phyloP scores from a whole-genome alignment of 2,888 invertebrate species.

The Caprella mutica region DNA sequence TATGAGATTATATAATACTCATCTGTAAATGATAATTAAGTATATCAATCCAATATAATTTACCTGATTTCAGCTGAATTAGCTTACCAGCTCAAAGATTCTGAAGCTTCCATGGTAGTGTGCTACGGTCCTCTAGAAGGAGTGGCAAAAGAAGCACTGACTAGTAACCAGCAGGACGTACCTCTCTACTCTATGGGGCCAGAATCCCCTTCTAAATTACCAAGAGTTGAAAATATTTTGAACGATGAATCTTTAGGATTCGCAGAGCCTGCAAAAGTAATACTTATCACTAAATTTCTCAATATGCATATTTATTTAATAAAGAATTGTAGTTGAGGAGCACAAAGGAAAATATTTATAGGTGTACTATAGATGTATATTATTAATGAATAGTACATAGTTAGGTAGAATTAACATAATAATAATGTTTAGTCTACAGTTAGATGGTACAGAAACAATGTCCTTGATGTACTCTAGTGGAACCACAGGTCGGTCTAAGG shows the following conservation, averaged over 20 bases:
- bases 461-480: constrained; percentile 11
- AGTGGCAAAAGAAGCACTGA: constrained; percentile 13
- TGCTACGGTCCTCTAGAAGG: constrained; percentile 14
- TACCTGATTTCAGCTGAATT: constrained; percentile 15
- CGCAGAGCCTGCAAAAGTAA: neutral
- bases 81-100: constrained; percentile 19
- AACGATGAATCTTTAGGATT: neutral
- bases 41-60: no score
- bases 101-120: constrained; percentile 14
- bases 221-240: neutral
- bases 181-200: neutral
- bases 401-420: no score
- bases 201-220: neutral
- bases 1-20: no score
- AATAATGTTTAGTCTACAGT: no score
- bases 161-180: neutral
- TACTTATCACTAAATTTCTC: no score
- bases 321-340: no score
- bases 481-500: constrained; percentile 13
- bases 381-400: no score
- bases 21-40: no score
- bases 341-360: no score
- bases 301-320: no score
- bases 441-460: neutral
- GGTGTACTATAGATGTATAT: no score